Conservation (phyloP, 1,140 invertebrate species). For the Chlorops oryzae region DNA sequence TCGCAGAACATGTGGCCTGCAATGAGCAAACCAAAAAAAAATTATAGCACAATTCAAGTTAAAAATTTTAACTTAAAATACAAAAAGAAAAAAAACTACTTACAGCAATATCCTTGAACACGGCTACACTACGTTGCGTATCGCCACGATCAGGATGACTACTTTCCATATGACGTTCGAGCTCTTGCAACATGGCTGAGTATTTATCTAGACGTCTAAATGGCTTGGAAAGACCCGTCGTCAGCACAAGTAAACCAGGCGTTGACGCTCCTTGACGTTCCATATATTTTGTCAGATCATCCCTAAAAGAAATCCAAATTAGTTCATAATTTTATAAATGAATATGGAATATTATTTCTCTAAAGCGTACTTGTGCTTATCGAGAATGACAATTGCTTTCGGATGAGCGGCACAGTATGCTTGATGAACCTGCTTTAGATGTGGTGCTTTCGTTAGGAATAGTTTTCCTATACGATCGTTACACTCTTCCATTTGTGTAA, state of each 20-base stretch:
- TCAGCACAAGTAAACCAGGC: conserved; percentile 82
- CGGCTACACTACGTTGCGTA: conserved; percentile 84
- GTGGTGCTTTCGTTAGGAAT: conserved; percentile 80
- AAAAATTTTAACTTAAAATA: background rate
- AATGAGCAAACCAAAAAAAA: no score
- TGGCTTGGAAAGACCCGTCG: conserved; percentile 87
- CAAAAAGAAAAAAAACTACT: conserved; percentile 43
- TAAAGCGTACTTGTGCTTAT: conserved; percentile 75
- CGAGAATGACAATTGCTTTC: conserved; percentile 82
- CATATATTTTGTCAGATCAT: conserved; percentile 82
- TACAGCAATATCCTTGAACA: conserved; percentile 93
- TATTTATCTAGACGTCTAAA: conserved; percentile 94
- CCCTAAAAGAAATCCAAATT: conserved; percentile 55
- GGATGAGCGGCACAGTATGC: conserved; percentile 90
- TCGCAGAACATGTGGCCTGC: conserved; percentile 74
- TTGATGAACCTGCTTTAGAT: conserved; percentile 79
- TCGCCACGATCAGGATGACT: conserved; percentile 93
- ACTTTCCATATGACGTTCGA: conserved; percentile 92
- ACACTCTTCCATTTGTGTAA: conserved; percentile 71
- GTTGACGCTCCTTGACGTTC: conserved; percentile 73
- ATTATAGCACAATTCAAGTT: conserved; percentile 9
- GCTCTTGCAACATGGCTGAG: conserved; percentile 85
- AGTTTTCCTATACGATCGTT: conserved; percentile 86
- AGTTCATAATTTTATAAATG: background rate
- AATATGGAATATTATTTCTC: background rate